Evolutionary conservation across 2,113 vertebrate species (phyloP).

Genomic region (Mixornis gularis): DNA sequence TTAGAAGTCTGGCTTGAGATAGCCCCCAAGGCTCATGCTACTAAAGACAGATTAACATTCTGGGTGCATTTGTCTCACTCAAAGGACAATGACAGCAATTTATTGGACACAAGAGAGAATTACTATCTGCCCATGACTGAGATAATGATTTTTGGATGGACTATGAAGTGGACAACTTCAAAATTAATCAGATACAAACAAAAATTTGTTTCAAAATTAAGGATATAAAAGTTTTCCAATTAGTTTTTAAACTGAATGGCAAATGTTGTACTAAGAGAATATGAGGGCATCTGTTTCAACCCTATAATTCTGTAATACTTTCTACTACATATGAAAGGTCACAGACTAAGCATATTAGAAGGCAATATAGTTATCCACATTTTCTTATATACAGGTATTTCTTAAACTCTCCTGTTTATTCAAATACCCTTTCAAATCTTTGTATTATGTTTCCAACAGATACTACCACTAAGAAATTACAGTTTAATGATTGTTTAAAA

Average conservation of each 20-base stretch:
- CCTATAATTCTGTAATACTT: not conserved
- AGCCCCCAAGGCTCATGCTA: not conserved
- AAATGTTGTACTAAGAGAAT: not conserved
- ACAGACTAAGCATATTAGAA: not conserved
- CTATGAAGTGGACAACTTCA: not conserved
- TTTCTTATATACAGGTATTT: not conserved
- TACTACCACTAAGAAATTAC: not conserved
- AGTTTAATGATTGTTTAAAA: not conserved
- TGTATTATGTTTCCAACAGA: not conserved
- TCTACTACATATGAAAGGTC: not conserved
- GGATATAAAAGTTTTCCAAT: not conserved
- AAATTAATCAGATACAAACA: not conserved
- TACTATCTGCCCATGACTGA: not conserved
- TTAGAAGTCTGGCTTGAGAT: not conserved
- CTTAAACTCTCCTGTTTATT: not conserved
- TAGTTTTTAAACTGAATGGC: not conserved
- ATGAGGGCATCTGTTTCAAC: not conserved
- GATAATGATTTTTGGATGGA: not conserved
- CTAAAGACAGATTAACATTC: not conserved
- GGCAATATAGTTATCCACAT: not conserved
- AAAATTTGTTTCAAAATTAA: not conserved
- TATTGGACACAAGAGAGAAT: not conserved
- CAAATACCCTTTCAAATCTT: not conserved
- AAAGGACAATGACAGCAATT: not conserved
- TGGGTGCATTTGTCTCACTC: not conserved